Evolutionary conservation across 2,113 vertebrate genomes (phyloP), one percentile per base, ranked within the genome.

Genomic region (Ammodytes dubius): DNA sequence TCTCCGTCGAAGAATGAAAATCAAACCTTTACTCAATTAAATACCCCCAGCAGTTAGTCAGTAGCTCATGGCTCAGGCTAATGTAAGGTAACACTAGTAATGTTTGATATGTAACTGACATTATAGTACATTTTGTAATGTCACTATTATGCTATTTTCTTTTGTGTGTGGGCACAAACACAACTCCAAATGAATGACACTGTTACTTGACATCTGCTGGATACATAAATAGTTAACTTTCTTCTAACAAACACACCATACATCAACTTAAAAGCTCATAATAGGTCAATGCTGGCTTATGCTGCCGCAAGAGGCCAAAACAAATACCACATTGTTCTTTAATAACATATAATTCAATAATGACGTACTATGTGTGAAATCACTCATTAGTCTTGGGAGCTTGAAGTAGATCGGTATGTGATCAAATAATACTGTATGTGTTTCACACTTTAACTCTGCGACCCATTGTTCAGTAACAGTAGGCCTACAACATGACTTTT

Each of bases 401-500:
- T 15, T 15, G 14, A 63, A n/a, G 46, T 39, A 64, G 49, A 72
- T 49, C 47, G 40, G 3, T 27, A 63, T 63, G 39, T 39, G 71
- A 81, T 69, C 58, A n/a, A 11, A 27, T 27, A 27, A 27, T 27
- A 13, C 35, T 10, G 4, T 47, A 42, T 17, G 27, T 39, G 50
- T 43, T 75, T 4, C 47, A 57, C 11, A 43, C 45, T 71, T 68
- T 57, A 7, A 56, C 53, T 35, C 59, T 77, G 43, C 5, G 35
- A n/a, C 6, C 66, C 64, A 45, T 74, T 57, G 76, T 77, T 70
- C 59, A 70, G 59, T 45, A 77, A 74, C 69, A 79, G 78, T 86
- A 27, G 27, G 27, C 27, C 27, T 27, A 56, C 77, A 87, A 86
- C 45, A 82, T 87, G 88, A 90, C 84, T 90, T 91, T 85, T 88